These are phyloP conservation scores for Rapana venosa DNA, from an alignment of 2,888 invertebrate species.

Conservation along the genomic window DNA sequence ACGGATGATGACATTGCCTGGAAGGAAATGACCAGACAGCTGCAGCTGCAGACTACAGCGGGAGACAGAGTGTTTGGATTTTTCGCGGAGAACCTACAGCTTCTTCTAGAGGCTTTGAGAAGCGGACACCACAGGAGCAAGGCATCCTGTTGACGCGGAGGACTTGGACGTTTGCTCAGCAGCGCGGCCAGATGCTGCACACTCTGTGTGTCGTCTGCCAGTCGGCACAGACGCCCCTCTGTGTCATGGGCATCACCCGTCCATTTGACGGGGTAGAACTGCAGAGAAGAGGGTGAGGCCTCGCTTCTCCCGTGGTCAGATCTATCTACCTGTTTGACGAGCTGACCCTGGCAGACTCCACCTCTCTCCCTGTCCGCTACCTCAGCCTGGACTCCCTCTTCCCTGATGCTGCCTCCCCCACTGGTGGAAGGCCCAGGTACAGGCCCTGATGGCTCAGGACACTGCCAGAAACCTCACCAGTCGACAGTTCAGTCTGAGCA, in stretches of 20 bases:
- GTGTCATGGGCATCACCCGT: constrained; percentile 91
- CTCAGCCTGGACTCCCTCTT: constrained; percentile 81
- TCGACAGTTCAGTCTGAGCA: constrained; percentile 84
- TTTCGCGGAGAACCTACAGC: constrained; percentile 92
- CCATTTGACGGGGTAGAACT: constrained; percentile 93
- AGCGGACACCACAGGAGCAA: constrained; percentile 80
- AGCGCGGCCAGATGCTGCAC: constrained; percentile 94
- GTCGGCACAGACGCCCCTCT: constrained; percentile 90
- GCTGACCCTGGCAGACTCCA: constrained; percentile 79
- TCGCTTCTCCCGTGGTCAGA: constrained; percentile 94
- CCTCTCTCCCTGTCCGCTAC: constrained; percentile 81
- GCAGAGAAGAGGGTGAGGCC: constrained; percentile 95
- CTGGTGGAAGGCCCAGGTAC: constrained; percentile 86
- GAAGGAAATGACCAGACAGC: constrained; percentile 87
- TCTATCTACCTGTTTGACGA: constrained; percentile 88
- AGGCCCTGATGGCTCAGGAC: constrained; percentile 80
- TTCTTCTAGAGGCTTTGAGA: constrained; percentile 88
- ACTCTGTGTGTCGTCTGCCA: constrained; percentile 96
- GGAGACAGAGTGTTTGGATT: constrained; percentile 88
- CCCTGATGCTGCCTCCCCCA: constrained; percentile 65
- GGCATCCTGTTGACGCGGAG: constrained; percentile 82
- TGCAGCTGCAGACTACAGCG: constrained; percentile 89
- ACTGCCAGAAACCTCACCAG: constrained; percentile 83
- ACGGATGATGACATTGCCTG: constrained; percentile 93
- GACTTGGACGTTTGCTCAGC: constrained; percentile 94